Evolutionary conservation across 2,797 vertebrate species (phyloP).

Genomic region (Clarias platycephalus): DNA sequence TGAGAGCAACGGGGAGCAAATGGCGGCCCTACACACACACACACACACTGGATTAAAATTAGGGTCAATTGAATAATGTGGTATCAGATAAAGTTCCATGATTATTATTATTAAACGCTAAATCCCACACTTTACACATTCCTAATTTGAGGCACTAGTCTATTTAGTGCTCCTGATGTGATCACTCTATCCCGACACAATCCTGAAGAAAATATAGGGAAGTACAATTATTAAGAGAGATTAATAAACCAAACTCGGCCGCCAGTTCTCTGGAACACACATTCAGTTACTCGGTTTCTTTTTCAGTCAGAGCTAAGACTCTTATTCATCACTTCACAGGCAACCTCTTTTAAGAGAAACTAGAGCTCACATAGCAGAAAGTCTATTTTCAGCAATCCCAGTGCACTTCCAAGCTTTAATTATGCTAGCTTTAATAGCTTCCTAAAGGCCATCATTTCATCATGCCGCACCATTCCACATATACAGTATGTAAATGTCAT

Average conservation of each 20-base stretch:
- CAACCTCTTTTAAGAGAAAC: slow-evolving; percentile 17
- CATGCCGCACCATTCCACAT: neutral
- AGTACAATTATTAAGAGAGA: neutral
- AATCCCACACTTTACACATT: neutral
- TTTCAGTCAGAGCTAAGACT: neutral
- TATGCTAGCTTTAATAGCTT: slow-evolving; percentile 1
- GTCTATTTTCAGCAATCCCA: slow-evolving; percentile 31
- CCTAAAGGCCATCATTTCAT: slow-evolving; percentile 14
- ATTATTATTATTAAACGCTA: neutral
- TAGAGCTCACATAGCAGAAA: slow-evolving; percentile 13
- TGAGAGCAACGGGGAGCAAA: too few species aligned
- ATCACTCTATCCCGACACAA: neutral
- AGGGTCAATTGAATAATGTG: neutral
- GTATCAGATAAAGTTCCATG: neutral
- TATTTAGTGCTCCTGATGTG: neutral
- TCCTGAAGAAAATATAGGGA: neutral
- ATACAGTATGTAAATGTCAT: neutral
- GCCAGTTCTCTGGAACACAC: neutral
- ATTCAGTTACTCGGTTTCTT: neutral
- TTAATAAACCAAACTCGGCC: neutral
- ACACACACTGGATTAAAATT: too few species aligned
- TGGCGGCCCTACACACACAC: too few species aligned
- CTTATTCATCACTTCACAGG: slow-evolving; percentile 15
- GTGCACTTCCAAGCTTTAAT: slow-evolving; percentile 12
- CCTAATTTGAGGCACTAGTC: neutral